Evolutionary conservation across 2,888 invertebrate genomes (phyloP), one percentile per base, ranked within the genome.

Genomic region (Coenonympha arcania): DNA sequence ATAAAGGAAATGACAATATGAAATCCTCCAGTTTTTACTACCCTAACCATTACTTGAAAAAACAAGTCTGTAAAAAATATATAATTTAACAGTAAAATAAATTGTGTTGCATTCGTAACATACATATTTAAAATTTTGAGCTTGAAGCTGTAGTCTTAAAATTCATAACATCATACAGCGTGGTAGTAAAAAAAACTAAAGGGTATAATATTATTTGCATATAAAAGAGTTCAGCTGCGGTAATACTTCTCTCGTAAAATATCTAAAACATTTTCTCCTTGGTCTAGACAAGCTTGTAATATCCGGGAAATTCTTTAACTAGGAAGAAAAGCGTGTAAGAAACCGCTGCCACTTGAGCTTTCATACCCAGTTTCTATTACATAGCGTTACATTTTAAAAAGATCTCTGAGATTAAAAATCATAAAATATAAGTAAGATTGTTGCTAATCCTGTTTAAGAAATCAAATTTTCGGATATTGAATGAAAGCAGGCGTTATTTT

Each of bases 301-400:
- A 61, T 63, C 65, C 41, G 50, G 49, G 34, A 47, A 48, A 53
- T 53, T 51, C 49, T 57, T 53, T 55, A 53, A 48, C 57, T 53
- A 63, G 19, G 31, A 52, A 55, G 47, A 52, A 55, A 52, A 45
- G 44, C 42, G 47, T 52, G 41, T 50, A 69, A 68, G 64, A 64
- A 69, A 69, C 63, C 65, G 56, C 60, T 60, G 64, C 66, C 62
- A 68, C 70, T 73, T 62, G 63, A 68, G 67, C 61, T 68, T 69
- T 63, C 61, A 59, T 63, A 58, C 63, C 61, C 60, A 54, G 64
- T 69, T 63, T 59, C 62, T 60, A 60, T 60, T 63, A 63, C 15
- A 39, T 39, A 22, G 24, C 62, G 64, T 57, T 63, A 65, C 68
- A 67, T 68, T 68, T 58, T 61, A 58, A 62, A 62, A 63, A 50